Evolutionary conservation across 2,888 invertebrate genomes (phyloP), one percentile per base, ranked within the genome.

Genomic region (Myopa testacea): DNA sequence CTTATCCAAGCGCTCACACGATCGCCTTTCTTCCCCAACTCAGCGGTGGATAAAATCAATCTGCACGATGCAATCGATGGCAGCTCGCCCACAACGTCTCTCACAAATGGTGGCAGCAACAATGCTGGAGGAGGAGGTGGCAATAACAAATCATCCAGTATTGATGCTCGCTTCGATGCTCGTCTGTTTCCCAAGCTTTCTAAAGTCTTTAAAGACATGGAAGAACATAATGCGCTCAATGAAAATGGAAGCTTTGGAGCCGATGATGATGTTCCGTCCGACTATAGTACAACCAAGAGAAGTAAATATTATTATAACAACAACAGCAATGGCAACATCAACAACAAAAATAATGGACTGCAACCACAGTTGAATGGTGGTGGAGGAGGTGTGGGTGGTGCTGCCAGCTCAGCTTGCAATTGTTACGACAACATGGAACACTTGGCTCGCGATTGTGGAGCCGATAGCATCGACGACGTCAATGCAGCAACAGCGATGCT

Each of bases 401-500:
- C 34, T 8, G 73, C 55, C 19, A 62, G 45, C 45, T 45, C 79
- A 60, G 84, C 84, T 75, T 88, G 87, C 78, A 84, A 88, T 45
- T 82, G 82, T 50, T 84, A 83, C 77, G 84, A 85, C 74, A 84
- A 81, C 62, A 86, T 87, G 37, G 88, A 88, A 82, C 86, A 86
- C 12, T 80, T 88, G 81, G 87, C 87, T 10, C 85, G 88, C 74
- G 88, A 88, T 80, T 89, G 89, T 73, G 90, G 88, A 58, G 91
- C 90, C 70, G 92, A 92, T 81, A 91, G 91, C 58, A 91, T 93
- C 75, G 94, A 95, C 84, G 96, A 95, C 87, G 95, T 94, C 68
- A 93, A 94, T 80, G 95, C 95, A 1, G 96, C 96, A 0, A 94
- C 95, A 37, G 96, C 96, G 0, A 96, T 96, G 93, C 91, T 96